Evolutionary conservation across 2,888 invertebrate species (phyloP), one percentile per base, ranked within the genome.

Genomic region (Craniophora ligustri): DNA sequence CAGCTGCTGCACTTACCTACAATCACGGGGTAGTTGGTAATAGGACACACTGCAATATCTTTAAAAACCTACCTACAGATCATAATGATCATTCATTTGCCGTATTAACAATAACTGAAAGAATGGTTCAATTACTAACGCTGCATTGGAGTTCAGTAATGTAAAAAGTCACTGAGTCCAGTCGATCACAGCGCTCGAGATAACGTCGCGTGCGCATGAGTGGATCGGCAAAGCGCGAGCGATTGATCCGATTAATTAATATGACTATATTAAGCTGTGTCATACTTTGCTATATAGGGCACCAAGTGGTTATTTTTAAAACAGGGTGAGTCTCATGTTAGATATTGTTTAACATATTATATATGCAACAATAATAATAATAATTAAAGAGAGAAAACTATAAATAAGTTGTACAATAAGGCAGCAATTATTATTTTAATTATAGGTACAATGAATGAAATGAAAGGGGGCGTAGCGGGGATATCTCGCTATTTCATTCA

Each of bases 251-350:
- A 58, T 69, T 56, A 47, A 58, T 69, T 56, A 63, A 50, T 59
- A 46, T 65, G 65, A 54, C 69, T 67, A 54, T 69, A n/a, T 69
- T 62, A 59, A 67, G 51, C 68, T 51, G 48, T 58, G 66, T 68
- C 66, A 64, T 39, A 68, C 66, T 68, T 66, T 53, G 48, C 58
- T 66, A 63, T 51, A 57, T 53, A 11, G 31, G 10, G 47, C 45
- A 66, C 58, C 64, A 26, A 45, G 26, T 56, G 44, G 26, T 50
- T 23, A 14, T 40, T 7, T n/a, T n/a, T n/a, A n/a, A n/a, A n/a
- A n/a, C n/a, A n/a, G n/a, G n/a, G n/a, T n/a, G n/a, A n/a, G n/a
- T n/a, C n/a, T n/a, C n/a, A n/a, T n/a, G n/a, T n/a, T n/a, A n/a
- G n/a, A n/a, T n/a, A n/a, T n/a, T n/a, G n/a, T n/a, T n/a, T n/a